Percentiles rank a stretch among this genome's conserved stretches.
phyloP scores from a whole-genome alignment of 2,113 vertebrate genomes.

The Mugil cephalus region DNA sequence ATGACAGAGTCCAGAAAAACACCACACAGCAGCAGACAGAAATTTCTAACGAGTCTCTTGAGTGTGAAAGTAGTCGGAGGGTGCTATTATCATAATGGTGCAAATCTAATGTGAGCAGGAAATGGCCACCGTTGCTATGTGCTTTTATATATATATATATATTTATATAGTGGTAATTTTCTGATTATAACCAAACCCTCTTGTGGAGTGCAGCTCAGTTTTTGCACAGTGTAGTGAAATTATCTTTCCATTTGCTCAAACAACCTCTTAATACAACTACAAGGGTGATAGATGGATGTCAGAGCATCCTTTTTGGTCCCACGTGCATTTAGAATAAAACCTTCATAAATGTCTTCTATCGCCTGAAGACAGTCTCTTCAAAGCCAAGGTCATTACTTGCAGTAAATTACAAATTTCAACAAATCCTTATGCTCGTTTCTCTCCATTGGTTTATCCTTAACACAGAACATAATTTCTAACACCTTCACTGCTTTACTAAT shows the following conservation, averaged over 20 bases:
- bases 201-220: background rate
- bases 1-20: too few species aligned
- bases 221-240: background rate
- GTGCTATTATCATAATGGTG: too few species aligned
- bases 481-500: background rate
- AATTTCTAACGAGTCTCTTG: background rate
- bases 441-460: background rate
- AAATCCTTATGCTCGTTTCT: background rate
- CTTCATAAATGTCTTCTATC: conserved; percentile 51
- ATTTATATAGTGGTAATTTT: background rate
- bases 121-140: too few species aligned
- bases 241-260: background rate
- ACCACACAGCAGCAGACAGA: too few species aligned
- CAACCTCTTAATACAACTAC: background rate
- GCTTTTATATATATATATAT: too few species aligned
- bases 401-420: conserved; percentile 5
- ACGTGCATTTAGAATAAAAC: conserved; percentile 32
- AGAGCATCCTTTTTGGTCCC: conserved; percentile 46
- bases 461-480: too few species aligned
- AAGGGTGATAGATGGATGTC: conserved; percentile 43
- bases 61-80: background rate
- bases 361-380: conserved; percentile 42
- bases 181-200: background rate
- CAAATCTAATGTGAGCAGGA: too few species aligned
- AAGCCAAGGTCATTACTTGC: conserved; percentile 19